These are phyloP conservation scores for Tupiocoris notatus DNA, from an alignment of 2,888 invertebrate genomes.

Conservation along the genomic window DNA sequence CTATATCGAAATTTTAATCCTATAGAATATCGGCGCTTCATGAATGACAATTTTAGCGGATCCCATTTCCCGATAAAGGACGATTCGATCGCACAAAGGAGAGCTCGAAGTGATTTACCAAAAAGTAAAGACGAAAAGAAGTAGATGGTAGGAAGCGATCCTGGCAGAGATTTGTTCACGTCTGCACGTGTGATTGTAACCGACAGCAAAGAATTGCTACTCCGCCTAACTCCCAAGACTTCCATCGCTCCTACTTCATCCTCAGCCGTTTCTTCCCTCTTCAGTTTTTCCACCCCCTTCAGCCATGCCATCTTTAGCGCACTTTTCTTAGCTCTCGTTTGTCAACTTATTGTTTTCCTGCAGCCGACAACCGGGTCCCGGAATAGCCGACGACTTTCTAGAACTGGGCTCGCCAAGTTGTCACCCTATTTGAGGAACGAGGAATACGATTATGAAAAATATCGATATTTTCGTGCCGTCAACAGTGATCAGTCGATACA, in stretches of 20 bases:
- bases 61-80: too few relatives aligned
- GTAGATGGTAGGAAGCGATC: constrained; percentile 24
- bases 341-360: constrained; percentile 44
- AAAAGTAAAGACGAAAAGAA: neutral
- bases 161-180: constrained; percentile 42
- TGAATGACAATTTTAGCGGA: too few relatives aligned
- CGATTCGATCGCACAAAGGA: too few relatives aligned
- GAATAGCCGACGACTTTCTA: neutral
- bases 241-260: neutral
- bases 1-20: too few relatives aligned
- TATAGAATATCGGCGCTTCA: too few relatives aligned
- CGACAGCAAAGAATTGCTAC: constrained; percentile 40
- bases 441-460: too few relatives aligned
- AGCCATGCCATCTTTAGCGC: neutral
- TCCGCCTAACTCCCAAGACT: neutral
- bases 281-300: neutral
- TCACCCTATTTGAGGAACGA: too few relatives aligned
- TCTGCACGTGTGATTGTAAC: constrained; percentile 42
- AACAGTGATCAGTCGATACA: too few relatives aligned
- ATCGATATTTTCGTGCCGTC: too few relatives aligned
- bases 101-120: constrained; percentile 27
- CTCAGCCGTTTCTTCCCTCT: neutral
- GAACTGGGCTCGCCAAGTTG: too few relatives aligned
- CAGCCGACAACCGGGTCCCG: constrained; percentile 30
- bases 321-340: constrained; percentile 34